These are phyloP conservation scores for Keiferia lycopersicella DNA, from an alignment of 2,888 invertebrate genomes.

Conservation along the genomic window DNA sequence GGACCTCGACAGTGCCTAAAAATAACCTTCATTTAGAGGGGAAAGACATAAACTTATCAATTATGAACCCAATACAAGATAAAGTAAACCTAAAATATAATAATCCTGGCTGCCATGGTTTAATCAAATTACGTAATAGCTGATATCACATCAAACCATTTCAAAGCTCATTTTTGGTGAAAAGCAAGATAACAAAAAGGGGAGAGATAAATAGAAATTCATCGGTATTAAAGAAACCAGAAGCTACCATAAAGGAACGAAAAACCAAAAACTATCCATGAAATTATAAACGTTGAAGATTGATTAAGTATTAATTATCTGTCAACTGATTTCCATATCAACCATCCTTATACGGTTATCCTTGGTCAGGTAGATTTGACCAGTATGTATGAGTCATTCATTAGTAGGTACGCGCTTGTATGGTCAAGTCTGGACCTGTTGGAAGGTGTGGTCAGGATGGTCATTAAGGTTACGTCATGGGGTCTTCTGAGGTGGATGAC, in stretches of 20 bases:
- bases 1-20: too few relatives aligned
- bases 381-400: constrained; percentile 11
- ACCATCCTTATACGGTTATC: neutral
- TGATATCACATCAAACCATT: too few relatives aligned
- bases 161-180: too few relatives aligned
- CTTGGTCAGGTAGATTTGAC: constrained; percentile 8
- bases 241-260: neutral
- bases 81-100: too few relatives aligned
- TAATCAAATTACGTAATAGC: too few relatives aligned
- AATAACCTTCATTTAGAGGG: too few relatives aligned
- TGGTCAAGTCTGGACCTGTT: constrained; percentile 9
- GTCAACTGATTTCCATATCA: constrained; percentile 3
- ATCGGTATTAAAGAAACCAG: too few relatives aligned
- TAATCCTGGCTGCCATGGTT: too few relatives aligned
- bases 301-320: neutral
- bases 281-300: neutral
- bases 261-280: neutral
- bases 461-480: constrained; percentile 19
- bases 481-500: neutral
- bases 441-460: constrained; percentile 22
- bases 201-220: too few relatives aligned
- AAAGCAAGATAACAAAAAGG: too few relatives aligned
- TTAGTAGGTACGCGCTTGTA: neutral
- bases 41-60: too few relatives aligned
- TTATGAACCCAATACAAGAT: too few relatives aligned